phyloP scores from a whole-genome alignment of 2,888 invertebrate genomes.

The Acleris emargana region DNA sequence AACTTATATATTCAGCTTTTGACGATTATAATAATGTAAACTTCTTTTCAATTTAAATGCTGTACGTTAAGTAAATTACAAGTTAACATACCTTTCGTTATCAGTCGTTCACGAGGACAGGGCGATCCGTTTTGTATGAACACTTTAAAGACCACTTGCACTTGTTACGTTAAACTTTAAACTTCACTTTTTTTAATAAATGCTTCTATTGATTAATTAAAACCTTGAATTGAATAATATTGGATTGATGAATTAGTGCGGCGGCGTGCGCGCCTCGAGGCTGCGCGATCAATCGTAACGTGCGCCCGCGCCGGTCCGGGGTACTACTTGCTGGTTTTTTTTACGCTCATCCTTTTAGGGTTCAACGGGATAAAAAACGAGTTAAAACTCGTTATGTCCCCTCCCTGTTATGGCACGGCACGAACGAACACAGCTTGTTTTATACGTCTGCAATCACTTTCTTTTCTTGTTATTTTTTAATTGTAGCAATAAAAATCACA shows the following conservation, averaged over 20 bases:
- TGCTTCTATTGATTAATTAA: too few relatives aligned
- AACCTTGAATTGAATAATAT: not conserved
- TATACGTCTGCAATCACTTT: not conserved
- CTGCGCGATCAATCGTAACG: slow-evolving; percentile 56
- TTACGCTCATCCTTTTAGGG: slow-evolving; percentile 62
- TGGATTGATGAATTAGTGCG: slow-evolving; percentile 8
- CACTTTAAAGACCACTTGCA: slow-evolving; percentile 2
- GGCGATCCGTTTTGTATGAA: slow-evolving; percentile 1
- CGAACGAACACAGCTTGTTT: too few relatives aligned
- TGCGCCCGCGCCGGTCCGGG: slow-evolving; percentile 43
- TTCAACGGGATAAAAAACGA: slow-evolving; percentile 46
- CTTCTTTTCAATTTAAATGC: too few relatives aligned
- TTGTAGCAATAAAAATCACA: slow-evolving; percentile 1
- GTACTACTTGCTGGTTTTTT: slow-evolving; percentile 50
- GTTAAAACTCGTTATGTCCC: slow-evolving; percentile 13
- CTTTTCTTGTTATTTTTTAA: not conserved
- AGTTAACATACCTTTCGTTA: slow-evolving; percentile 6
- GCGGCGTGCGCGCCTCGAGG: slow-evolving; percentile 43
- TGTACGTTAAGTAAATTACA: not conserved
- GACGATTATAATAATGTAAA: too few relatives aligned
- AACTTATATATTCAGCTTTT: too few relatives aligned
- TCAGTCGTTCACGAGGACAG: slow-evolving; percentile 11
- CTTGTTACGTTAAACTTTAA: too few relatives aligned
- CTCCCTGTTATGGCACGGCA: not conserved
- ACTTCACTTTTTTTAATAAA: too few relatives aligned